Evolutionary conservation across 2,797 vertebrate species (phyloP).

Genomic region (Darevskia mixta): DNA sequence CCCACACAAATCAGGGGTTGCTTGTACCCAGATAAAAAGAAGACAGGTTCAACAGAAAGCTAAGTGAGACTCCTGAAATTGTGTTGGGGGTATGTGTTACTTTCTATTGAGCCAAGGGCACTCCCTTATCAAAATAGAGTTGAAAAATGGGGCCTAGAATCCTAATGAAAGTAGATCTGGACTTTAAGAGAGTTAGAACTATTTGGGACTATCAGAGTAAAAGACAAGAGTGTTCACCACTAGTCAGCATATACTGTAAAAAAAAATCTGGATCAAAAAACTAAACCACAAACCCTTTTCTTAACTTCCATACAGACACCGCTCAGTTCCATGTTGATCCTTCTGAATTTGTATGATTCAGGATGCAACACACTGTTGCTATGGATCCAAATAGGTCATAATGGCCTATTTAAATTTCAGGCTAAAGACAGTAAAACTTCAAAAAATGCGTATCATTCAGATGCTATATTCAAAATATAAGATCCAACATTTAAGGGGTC

Average conservation of each 20-base stretch:
- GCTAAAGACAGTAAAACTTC: background rate
- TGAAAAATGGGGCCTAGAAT: background rate
- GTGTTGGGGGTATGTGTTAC: background rate
- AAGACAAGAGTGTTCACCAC: constrained; percentile 13
- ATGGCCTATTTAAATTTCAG: constrained; percentile 55
- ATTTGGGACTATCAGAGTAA: background rate
- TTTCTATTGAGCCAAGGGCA: background rate
- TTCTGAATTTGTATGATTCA: constrained; percentile 18
- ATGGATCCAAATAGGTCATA: constrained; percentile 37
- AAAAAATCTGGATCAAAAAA: constrained; percentile 20
- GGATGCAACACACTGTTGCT: constrained; percentile 16
- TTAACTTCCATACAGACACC: background rate
- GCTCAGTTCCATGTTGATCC: constrained; percentile 16
- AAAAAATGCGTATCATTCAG: constrained; percentile 34
- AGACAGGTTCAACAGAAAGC: background rate
- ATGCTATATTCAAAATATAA: constrained; percentile 9
- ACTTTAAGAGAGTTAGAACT: background rate
- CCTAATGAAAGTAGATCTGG: background rate
- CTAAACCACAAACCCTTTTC: constrained; percentile 10
- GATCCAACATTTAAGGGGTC: constrained; percentile 23
- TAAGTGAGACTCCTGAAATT: background rate
- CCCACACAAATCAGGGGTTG: too few relatives aligned
- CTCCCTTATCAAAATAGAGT: background rate
- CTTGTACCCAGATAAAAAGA: too few relatives aligned
- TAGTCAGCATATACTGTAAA: constrained; percentile 7